phyloP scores from a whole-genome alignment of 2,797 vertebrate genomes.

The Clarias pachynema region DNA sequence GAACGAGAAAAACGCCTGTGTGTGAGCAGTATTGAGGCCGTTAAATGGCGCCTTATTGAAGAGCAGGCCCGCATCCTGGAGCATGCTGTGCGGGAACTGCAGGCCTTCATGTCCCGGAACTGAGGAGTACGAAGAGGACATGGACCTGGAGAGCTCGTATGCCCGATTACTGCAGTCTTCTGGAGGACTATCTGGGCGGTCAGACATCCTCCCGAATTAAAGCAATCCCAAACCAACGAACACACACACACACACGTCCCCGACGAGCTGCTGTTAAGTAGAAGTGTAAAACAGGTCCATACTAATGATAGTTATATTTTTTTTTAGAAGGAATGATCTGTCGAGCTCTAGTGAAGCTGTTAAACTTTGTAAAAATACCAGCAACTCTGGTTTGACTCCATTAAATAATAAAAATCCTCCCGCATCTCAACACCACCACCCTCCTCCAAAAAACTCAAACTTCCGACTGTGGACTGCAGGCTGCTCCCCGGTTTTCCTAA shows the following conservation, averaged over 20 bases:
- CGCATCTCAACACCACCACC: slow-evolving; percentile 15
- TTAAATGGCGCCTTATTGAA: slow-evolving; percentile 74
- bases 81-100: slow-evolving; percentile 69
- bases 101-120: slow-evolving; percentile 68
- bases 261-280: slow-evolving; percentile 27
- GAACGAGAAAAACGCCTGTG: slow-evolving; percentile 76
- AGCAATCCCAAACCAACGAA: background rate
- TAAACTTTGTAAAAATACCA: slow-evolving; percentile 25
- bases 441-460: slow-evolving; percentile 56
- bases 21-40: slow-evolving; percentile 63
- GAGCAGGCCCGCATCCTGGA: slow-evolving; percentile 74
- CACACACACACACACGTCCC: background rate
- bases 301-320: background rate
- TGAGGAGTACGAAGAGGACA: slow-evolving; percentile 66
- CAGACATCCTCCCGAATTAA: slow-evolving; percentile 70
- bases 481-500: slow-evolving; percentile 65
- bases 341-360: background rate
- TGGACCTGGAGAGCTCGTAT: slow-evolving; percentile 71
- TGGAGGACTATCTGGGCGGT: slow-evolving; percentile 68
- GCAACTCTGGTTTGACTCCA: slow-evolving; percentile 34
- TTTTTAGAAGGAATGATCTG: background rate
- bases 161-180: slow-evolving; percentile 67
- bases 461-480: slow-evolving; percentile 40
- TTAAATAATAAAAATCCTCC: slow-evolving; percentile 49
- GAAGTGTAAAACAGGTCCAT: slow-evolving; percentile 31